phyloP scores from a whole-genome alignment of 2,888 invertebrate species.

The Folsomia candida region DNA sequence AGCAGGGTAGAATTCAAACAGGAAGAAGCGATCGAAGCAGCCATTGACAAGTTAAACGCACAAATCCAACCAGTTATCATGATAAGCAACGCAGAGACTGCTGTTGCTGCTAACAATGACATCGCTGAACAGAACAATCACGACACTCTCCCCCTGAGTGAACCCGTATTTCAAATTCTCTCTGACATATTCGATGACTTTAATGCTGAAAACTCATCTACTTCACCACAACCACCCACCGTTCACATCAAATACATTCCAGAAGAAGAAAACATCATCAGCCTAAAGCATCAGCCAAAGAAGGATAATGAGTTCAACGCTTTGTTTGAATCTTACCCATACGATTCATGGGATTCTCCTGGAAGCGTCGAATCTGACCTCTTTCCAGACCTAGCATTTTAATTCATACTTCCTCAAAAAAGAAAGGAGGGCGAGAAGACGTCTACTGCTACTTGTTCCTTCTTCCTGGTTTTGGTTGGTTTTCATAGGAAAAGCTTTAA shows the following conservation, averaged over 20 bases:
- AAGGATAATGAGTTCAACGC: background rate
- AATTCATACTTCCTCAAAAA: too few species aligned
- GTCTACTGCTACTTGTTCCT: too few species aligned
- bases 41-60: background rate
- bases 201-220: background rate
- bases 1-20: background rate
- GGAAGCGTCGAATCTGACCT: constrained; percentile 18
- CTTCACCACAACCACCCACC: background rate
- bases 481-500: too few species aligned
- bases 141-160: background rate
- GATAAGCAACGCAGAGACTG: background rate
- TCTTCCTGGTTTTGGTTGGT: too few species aligned
- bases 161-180: constrained; percentile 14
- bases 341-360: constrained; percentile 16
- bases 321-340: constrained; percentile 1
- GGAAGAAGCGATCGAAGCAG: background rate
- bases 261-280: background rate
- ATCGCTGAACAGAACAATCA: background rate
- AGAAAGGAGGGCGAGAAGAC: too few species aligned
- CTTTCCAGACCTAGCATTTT: constrained; percentile 10
- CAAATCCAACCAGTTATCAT: background rate
- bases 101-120: background rate
- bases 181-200: constrained; percentile 5
- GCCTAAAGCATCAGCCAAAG: background rate
- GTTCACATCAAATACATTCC: too few species aligned